Base-by-base conservation (phyloP, 2,888 invertebrate species). In the Protonemura montana region DNA sequence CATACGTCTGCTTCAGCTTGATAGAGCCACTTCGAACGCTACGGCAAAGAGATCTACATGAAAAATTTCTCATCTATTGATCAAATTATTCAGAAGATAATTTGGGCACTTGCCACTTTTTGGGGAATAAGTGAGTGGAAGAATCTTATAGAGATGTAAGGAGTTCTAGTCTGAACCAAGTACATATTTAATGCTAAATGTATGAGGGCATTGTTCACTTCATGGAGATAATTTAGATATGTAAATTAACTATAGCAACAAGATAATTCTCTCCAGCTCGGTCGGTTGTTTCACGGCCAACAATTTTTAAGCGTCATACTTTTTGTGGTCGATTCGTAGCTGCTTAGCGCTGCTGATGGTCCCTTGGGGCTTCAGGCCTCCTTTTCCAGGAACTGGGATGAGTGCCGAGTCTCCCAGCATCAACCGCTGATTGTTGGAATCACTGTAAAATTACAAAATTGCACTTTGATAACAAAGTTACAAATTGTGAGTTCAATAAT, bases 1-100 rank as follows among this genome's bases (percentile, higher is more conserved):
- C 98, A 91, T 98, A 98, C n/a, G 98, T 97, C 91, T 98, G 98
- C 91, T 98, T 98, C 89, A 98, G 92, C 92, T 98, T 98, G 88
- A 98, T 96, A 0, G 97, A 97, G 10, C 98, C 98, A 89, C 97
- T 97, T 89, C 98, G 95, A 85, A 98, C 97, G 89, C 97, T 98
- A 86, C 98, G 94, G 88, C 98, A 93, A 90, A 98, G 97, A n/a
- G 98, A 98, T 89, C 98, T 96, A 86, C 94, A 95, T 83, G 95
- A 95, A 77, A 77, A 86, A 59, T 59, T 2, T 21, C 59, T 59
- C 25, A 77, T 28, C 25, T 76, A 85, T 26, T n/a, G 10, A 42
- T 28, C 35, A 26, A 82, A 16, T 25, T 59, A 82, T 30, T 82
- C 16, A 82, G 13, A 28, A 13, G 10, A 82, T 82, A 35, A 35